These are phyloP conservation scores for Temnopleurus reevesii DNA, from an alignment of 53 echinoderm and acorn worm species.

Conservation along the genomic window DNA sequence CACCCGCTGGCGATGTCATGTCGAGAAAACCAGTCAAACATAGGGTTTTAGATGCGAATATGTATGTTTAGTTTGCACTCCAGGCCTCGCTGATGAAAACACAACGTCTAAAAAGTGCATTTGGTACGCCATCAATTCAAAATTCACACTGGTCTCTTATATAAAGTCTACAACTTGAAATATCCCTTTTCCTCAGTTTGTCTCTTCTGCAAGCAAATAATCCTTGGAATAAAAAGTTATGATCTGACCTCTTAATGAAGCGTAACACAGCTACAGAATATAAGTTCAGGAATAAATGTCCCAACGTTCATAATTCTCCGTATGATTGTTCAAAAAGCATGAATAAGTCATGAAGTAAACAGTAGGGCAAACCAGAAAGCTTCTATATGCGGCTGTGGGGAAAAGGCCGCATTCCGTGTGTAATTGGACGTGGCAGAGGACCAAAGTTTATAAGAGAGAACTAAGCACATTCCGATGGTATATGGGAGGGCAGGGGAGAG, in stretches of 20 bases:
- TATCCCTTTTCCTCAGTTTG: no score
- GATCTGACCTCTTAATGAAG: no score
- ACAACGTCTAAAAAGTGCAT: no score
- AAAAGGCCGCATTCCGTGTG: constrained; percentile 1
- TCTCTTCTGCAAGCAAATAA: no score
- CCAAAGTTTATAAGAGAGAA: background rate
- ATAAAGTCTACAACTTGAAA: no score
- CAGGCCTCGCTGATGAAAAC: no score
- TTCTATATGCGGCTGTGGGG: background rate
- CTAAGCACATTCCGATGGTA: background rate
- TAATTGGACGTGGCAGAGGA: constrained; percentile 16
- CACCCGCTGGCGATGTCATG: background rate
- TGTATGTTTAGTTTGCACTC: background rate
- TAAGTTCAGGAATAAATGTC: no score
- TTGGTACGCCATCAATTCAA: no score
- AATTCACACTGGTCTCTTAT: no score
- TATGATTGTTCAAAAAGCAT: background rate
- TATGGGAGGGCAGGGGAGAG: background rate
- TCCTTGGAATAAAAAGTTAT: no score
- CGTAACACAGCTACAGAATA: no score
- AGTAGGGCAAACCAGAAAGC: background rate
- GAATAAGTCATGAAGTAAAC: background rate
- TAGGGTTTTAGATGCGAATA: background rate
- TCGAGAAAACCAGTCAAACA: background rate
- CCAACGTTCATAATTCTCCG: no score